These are phyloP conservation scores for Crocidura indochinensis DNA, from an alignment of 2,797 vertebrate species.

Conservation along the genomic window DNA sequence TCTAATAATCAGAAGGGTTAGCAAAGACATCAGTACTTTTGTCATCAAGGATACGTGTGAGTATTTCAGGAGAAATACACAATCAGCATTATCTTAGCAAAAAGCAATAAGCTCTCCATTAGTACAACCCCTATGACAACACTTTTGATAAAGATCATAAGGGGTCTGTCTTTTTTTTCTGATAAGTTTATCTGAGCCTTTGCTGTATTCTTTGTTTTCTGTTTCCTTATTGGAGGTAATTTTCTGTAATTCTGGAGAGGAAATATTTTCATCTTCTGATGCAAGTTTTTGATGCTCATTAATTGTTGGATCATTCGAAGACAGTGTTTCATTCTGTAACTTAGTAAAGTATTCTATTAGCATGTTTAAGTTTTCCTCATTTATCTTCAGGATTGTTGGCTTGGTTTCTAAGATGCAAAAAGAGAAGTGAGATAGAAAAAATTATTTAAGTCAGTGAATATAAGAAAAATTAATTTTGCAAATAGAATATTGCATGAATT, in stretches of 20 bases:
- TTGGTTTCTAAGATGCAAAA: constrained; percentile 34
- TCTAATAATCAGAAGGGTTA: constrained; percentile 35
- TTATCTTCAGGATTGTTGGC: neutral
- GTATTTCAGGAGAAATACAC: constrained; percentile 31
- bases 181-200: constrained; percentile 82
- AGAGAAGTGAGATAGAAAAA: neutral
- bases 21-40: constrained; percentile 59
- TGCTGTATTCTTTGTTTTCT: constrained; percentile 57
- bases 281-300: neutral
- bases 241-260: constrained; percentile 37
- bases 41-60: constrained; percentile 71
- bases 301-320: neutral
- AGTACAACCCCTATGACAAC: constrained; percentile 94
- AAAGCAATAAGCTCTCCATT: constrained; percentile 93
- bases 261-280: neutral
- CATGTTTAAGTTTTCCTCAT: neutral
- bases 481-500: no score
- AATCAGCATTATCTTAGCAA: constrained; percentile 91
- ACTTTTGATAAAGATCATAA: constrained; percentile 91
- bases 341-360: neutral
- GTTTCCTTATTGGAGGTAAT: neutral
- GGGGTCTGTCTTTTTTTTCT: constrained; percentile 92
- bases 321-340: neutral
- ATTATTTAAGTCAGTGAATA: neutral
- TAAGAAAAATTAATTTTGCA: no score